Conservation (phyloP, 1,140 invertebrate species). For the Ladona fulva region DNA sequence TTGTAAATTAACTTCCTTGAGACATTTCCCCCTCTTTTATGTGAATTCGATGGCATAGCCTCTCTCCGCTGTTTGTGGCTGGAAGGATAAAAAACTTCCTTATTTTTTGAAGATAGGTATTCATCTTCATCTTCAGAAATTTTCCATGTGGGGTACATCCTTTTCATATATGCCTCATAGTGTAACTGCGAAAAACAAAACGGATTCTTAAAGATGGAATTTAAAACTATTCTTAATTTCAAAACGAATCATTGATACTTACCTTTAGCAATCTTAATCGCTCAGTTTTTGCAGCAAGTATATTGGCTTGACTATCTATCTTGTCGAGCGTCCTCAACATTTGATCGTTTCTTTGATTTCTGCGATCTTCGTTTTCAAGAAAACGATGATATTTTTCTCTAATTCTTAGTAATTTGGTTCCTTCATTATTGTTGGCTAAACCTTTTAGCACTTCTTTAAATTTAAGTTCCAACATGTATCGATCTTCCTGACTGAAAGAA, state of each 20-base stretch:
- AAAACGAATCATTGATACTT: constrained; percentile 23
- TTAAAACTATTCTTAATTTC: neutral
- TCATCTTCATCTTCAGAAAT: constrained; percentile 30
- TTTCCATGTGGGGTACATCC: constrained; percentile 26
- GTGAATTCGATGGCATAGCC: too few species aligned
- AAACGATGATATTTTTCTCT: constrained; percentile 48
- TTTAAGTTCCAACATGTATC: constrained; percentile 35
- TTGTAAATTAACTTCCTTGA: too few species aligned
- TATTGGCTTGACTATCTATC: constrained; percentile 44
- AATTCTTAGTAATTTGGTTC: constrained; percentile 40
- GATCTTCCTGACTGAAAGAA: constrained; percentile 35
- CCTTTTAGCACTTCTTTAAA: constrained; percentile 26
- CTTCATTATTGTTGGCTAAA: constrained; percentile 31
- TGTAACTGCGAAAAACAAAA: constrained; percentile 33
- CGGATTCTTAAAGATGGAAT: neutral
- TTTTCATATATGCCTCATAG: constrained; percentile 33
- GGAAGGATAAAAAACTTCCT: neutral
- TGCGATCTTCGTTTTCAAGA: constrained; percentile 45
- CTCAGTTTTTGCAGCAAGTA: constrained; percentile 49
- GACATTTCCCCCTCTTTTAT: too few species aligned
- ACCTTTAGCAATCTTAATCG: constrained; percentile 47
- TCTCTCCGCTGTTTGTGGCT: neutral
- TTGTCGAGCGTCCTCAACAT: constrained; percentile 45
- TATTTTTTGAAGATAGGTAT: constrained; percentile 9
- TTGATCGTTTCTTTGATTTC: constrained; percentile 49